A percentile compares a stretch with the other conserved stretches of the same genome.
Conservation (phyloP, 2,797 vertebrate genomes). For the Capromys pilorides region DNA sequence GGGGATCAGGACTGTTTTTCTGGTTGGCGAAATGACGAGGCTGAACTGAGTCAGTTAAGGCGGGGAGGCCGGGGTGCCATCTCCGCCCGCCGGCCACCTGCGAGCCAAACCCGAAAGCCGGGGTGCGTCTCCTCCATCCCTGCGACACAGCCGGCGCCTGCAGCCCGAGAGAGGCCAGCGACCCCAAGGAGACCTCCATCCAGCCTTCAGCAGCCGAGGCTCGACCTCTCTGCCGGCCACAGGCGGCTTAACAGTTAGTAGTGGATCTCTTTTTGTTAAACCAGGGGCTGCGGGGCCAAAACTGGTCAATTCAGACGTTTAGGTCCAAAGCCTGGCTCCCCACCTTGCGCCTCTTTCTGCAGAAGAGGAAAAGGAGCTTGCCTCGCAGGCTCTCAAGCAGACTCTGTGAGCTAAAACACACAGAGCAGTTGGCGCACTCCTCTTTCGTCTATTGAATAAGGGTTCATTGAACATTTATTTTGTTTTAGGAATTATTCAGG, state of each 20-base stretch:
- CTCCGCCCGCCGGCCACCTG: not conserved
- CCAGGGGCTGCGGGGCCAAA: not conserved
- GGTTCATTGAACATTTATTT: not conserved
- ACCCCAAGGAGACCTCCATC: not conserved
- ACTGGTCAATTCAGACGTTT: not conserved
- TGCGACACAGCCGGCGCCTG: not conserved
- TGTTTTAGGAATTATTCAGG: conserved; percentile 32
- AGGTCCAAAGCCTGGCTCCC: not conserved
- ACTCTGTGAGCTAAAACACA: not conserved
- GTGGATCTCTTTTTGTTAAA: not conserved
- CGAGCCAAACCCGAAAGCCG: not conserved
- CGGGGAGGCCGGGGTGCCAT: not conserved
- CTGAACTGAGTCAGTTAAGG: not conserved
- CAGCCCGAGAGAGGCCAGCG: too few relatives aligned
- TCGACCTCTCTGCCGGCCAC: not conserved
- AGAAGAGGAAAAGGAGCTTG: not conserved
- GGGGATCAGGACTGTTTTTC: not conserved
- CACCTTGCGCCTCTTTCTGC: not conserved
- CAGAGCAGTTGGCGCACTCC: not conserved
- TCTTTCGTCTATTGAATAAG: not conserved
- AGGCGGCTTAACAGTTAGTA: not conserved
- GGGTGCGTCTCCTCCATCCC: too few relatives aligned
- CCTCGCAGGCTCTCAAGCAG: not conserved
- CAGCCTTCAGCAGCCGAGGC: not conserved
- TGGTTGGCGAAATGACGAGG: not conserved